Percentiles rank a stretch among this genome's conserved stretches.
These are phyloP conservation scores for Oryzias sinensis DNA, from an alignment of 2,797 vertebrate species.

Conservation along the genomic window DNA sequence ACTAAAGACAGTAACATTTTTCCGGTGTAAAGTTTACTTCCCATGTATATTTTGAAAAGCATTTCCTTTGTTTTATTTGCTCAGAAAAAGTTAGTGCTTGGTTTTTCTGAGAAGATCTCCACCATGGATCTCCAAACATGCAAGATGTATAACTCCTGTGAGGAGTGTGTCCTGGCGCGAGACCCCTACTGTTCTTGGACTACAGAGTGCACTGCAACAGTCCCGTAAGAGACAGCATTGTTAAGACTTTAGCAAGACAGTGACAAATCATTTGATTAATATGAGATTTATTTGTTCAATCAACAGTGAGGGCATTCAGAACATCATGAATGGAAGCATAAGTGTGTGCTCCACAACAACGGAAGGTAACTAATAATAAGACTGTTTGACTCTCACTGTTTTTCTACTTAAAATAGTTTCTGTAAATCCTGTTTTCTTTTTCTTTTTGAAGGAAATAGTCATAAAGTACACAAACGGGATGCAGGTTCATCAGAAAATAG, in stretches of 20 bases:
- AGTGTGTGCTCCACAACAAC: constrained; percentile 45
- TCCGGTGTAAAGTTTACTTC: too few relatives aligned
- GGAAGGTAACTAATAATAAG: constrained; percentile 51
- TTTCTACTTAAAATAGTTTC: background rate
- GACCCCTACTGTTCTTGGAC: constrained; percentile 83
- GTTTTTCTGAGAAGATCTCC: constrained; percentile 67
- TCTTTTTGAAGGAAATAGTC: constrained; percentile 21
- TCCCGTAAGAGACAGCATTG: constrained; percentile 40
- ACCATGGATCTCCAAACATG: constrained; percentile 74
- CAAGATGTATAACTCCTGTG: constrained; percentile 68
- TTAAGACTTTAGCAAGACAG: too few relatives aligned
- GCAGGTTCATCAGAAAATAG: background rate
- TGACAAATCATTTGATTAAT: background rate
- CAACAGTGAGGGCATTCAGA: constrained; percentile 74
- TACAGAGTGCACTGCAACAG: constrained; percentile 59
- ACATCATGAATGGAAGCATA: constrained; percentile 59
- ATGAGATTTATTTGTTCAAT: constrained; percentile 12
- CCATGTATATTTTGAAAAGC: too few relatives aligned
- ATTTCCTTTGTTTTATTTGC: constrained; percentile 8
- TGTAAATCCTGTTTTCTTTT: background rate
- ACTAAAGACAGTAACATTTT: too few relatives aligned
- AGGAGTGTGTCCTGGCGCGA: constrained; percentile 75
- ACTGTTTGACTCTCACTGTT: background rate
- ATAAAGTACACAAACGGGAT: constrained; percentile 53
- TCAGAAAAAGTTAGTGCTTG: constrained; percentile 77